phyloP scores from a whole-genome alignment of 2,888 invertebrate genomes.

The Troilus luridus region DNA sequence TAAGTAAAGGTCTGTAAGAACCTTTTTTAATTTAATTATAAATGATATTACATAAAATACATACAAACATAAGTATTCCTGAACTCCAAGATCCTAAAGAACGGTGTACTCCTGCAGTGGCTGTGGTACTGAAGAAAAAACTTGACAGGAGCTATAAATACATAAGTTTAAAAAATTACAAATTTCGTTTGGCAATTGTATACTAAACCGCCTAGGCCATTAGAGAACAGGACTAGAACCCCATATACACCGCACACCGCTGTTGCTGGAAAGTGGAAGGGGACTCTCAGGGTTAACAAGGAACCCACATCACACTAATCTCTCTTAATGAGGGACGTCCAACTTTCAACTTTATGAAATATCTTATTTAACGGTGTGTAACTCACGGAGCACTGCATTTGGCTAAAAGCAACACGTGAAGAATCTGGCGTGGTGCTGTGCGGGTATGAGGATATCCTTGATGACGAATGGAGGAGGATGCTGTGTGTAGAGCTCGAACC shows the following conservation, averaged over 20 bases:
- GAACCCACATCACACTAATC: conserved; percentile 35
- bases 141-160: no score
- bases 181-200: background rate
- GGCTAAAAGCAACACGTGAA: background rate
- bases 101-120: no score
- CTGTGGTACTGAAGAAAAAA: no score
- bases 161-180: background rate
- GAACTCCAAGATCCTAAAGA: no score
- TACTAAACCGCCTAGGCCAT: background rate
- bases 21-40: no score
- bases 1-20: no score
- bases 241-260: background rate
- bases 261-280: no score
- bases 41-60: no score
- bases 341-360: conserved; percentile 22
- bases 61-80: no score
- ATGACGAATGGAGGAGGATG: background rate
- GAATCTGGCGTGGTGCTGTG: background rate
- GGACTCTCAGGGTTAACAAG: background rate
- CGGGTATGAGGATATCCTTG: background rate
- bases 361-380: background rate
- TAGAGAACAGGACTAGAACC: background rate
- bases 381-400: background rate
- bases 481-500: background rate
- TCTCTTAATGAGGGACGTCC: background rate